A percentile compares a stretch with the other conserved stretches of the same genome.
phyloP scores from a whole-genome alignment of 2,113 vertebrate species.

The Oenanthe melanoleuca region DNA sequence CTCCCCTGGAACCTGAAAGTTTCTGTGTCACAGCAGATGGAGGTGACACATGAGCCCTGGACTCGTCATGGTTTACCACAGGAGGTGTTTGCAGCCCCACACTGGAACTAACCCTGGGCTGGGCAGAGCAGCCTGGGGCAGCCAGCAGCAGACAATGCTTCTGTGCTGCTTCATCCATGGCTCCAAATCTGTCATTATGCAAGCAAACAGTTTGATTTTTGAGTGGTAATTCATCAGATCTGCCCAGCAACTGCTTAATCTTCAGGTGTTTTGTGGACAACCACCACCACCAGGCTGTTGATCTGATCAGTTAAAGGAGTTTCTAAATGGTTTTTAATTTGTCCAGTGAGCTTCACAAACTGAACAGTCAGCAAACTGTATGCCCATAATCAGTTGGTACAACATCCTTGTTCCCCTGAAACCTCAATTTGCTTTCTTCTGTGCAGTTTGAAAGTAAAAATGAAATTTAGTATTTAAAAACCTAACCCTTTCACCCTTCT shows the following conservation, averaged over 20 bases:
- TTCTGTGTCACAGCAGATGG: background rate
- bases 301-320: background rate
- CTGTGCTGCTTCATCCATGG: background rate
- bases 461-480: background rate
- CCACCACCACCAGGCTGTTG: background rate
- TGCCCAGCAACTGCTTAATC: background rate
- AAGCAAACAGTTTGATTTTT: background rate
- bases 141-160: rapidly evolving
- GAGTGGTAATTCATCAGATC: background rate
- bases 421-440: background rate
- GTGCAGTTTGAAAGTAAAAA: background rate
- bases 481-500: background rate
- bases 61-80: rapidly evolving
- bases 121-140: background rate
- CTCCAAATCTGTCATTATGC: background rate
- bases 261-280: background rate
- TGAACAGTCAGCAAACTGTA: background rate
- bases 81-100: background rate
- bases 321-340: background rate
- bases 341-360: background rate
- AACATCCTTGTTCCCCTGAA: background rate
- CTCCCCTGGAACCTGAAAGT: rapidly evolving
- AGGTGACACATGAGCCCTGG: background rate
- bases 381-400: rapidly evolving
- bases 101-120: rapidly evolving